Conservation (phyloP, 2,113 vertebrate species). For the Coregonus clupeaformis region DNA sequence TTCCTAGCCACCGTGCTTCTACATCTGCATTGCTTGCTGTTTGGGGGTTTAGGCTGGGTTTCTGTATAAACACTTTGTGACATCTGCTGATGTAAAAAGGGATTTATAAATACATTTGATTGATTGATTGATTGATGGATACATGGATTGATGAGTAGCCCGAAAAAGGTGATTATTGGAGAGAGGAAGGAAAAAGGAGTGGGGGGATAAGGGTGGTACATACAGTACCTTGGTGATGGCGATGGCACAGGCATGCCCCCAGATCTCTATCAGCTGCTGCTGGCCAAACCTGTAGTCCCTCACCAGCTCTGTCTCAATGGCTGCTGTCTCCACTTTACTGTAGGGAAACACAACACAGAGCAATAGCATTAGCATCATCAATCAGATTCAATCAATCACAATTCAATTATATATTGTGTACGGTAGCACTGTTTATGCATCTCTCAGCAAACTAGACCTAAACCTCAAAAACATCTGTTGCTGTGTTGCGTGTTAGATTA, state of each 20-base stretch:
- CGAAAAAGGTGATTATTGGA: background rate
- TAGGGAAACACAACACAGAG: conserved; percentile 12
- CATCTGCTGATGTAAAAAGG: too few species aligned
- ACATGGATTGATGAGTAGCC: too few species aligned
- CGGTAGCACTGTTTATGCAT: background rate
- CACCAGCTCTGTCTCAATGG: conserved; percentile 86
- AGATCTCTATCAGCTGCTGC: conserved; percentile 92
- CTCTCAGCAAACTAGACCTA: too few species aligned
- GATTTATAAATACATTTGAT: too few species aligned
- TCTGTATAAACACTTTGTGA: too few species aligned
- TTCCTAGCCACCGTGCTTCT: too few species aligned
- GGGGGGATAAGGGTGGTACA: too few species aligned
- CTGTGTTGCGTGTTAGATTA: background rate
- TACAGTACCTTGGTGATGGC: conserved; percentile 86
- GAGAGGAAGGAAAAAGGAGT: background rate
- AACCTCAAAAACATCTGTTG: background rate
- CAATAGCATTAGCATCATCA: background rate
- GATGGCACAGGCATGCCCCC: conserved; percentile 87
- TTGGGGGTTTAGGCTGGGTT: too few species aligned
- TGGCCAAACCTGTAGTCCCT: conserved; percentile 88
- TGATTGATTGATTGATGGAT: too few species aligned
- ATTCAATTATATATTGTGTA: background rate
- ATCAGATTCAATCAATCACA: background rate
- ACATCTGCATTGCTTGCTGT: too few species aligned
- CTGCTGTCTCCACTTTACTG: conserved; percentile 83